These are phyloP conservation scores for Drosophila pullipes DNA, from an alignment of 2,888 invertebrate genomes.

Conservation along the genomic window DNA sequence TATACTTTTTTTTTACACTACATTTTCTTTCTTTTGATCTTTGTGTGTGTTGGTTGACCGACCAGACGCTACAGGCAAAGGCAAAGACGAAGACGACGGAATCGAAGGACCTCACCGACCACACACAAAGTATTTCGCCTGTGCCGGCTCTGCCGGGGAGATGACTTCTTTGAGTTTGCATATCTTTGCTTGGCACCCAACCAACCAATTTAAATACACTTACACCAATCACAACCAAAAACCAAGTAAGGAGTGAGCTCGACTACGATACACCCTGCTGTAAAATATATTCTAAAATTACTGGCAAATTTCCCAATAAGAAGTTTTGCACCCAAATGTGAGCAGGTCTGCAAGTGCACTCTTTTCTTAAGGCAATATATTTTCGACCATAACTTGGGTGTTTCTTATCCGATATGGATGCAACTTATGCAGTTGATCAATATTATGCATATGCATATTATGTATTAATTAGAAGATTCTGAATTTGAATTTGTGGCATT, in stretches of 20 bases:
- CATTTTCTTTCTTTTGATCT: constrained; percentile 1
- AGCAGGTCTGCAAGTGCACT: no score
- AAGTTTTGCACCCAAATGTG: no score
- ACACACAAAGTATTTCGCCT: constrained; percentile 30
- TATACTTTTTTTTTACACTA: neutral
- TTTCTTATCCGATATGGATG: no score
- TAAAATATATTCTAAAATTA: no score
- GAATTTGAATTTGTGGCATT: no score
- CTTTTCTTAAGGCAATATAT: no score
- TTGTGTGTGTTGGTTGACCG: constrained; percentile 9
- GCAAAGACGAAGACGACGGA: neutral
- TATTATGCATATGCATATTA: no score
- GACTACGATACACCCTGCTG: no score
- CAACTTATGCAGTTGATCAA: no score
- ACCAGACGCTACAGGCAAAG: constrained; percentile 5
- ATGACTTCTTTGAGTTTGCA: constrained; percentile 73
- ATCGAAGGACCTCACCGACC: constrained; percentile 20
- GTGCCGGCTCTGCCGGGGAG: constrained; percentile 9
- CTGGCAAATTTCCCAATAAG: no score
- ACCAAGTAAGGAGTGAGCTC: neutral
- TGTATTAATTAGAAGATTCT: no score
- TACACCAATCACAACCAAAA: constrained; percentile 25
- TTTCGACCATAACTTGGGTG: no score
- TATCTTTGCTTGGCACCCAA: constrained; percentile 69
- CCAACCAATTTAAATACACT: constrained; percentile 65